Evolutionary conservation across 2,888 invertebrate genomes (phyloP), one percentile per base, ranked within the genome.

Genomic region (Drosophila anceps): DNA sequence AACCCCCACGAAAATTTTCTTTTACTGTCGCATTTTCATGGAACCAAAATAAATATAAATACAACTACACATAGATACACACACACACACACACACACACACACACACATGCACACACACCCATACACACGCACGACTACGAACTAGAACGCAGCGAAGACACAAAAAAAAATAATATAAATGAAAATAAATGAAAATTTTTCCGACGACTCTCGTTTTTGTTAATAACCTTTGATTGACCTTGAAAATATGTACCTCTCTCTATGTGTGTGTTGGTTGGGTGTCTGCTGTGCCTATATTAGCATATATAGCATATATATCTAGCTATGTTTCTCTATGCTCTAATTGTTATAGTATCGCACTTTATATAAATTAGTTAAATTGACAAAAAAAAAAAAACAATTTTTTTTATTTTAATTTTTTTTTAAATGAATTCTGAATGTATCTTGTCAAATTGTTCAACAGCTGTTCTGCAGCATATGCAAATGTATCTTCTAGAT

Each of bases 141-240:
- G 60, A 77, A 61, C 51, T 62, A 70, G 65, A 58, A 46, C 73
- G 54, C 57, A 68, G 35, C 55, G 37, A 53, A 46, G 59, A 57
- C 37, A 69, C n/a, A n/a, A 62, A 51, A 69, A 64, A 74, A 70
- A 73, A 67, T 72, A 76, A 77, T 75, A 48, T 75, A 71, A 79
- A 76, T 73, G 46, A 68, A 76, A 70, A 69, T 73, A 77, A 78
- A 77, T 80, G 53, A 77, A 71, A 79, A 76, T 74, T 76, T 86
- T 85, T 79, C 69, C 65, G 70, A 37, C 66, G 65, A 54, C 78
- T 68, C 62, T 74, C 72, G 70, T 71, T 85, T 89, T 83, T 79
- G 76, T 83, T 73, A 78, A 85, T 86, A 90, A 91, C 91, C 91
- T 91, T 81, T 86, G 76, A 76, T 80, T 90, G 90, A 91, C 91